Base-by-base conservation (phyloP, 2,113 vertebrate genomes). In the Holacanthus passer region DNA sequence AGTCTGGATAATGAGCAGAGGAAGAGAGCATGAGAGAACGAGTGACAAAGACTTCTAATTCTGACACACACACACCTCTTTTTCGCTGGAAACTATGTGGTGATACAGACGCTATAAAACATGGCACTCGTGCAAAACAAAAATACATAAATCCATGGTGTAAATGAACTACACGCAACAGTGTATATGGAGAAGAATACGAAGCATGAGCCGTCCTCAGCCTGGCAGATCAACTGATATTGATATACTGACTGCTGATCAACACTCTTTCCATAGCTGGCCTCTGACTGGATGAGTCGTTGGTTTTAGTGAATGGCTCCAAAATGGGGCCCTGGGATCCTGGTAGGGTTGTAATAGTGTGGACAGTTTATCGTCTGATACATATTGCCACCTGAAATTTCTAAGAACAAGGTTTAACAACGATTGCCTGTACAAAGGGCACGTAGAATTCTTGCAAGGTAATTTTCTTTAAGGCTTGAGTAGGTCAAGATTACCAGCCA, bases 1-100 rank as follows among this genome's bases (percentile, higher is more conserved):
- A 88, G 79, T 78, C 58, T 75, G 83, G 56, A 84, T 92, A 90
- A 92, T 79, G 73, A 92, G 90, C 79, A 79, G 80, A 75, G 72
- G 48, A 47, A 84, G 29, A 84, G 60, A 83, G 32, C 27, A 31
- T 22, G 41, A 35, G 37, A 79, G 32, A 84, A 59, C 2, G 37
- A 84, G 22, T 31, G 35, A 62, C 7, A 63, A 56, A 71, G 9
- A 43, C 9, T n/a, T 58, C 55, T 73, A 59, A 45, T 58, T 24
- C 12, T 14, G 41, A 75, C 9, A 58, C 60, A 60, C 27, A 31
- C 19, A 48, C n/a, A 31, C 24, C 1, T 17, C 6, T 29, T 58
- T 53, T 20, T 67, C 19, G n/a, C 19, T 16, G 10, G 9, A 65
- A 79, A 47, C 60, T 17, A 32, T 43, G 47, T 6, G 17, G n/a